Base-by-base conservation (phyloP, 2,888 invertebrate species). In the Fragum sueziense region DNA sequence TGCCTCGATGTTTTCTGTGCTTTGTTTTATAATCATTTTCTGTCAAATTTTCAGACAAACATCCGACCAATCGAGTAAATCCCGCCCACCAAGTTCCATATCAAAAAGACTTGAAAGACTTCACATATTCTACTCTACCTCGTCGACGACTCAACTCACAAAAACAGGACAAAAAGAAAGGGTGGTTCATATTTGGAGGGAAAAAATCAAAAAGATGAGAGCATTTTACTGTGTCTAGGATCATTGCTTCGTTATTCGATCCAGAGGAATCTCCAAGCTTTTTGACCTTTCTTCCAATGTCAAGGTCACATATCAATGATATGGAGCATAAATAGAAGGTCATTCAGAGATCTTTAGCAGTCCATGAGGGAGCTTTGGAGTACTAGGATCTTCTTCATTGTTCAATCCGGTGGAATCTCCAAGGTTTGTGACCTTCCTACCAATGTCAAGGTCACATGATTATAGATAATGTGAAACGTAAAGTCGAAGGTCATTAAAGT, bases 151-250 rank as follows among this genome's bases (percentile, higher is more conserved):
- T 72, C 27, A 59, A 74, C 51, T 65, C 75, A 65, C 83, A 86
- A 33, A 84, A 85, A 67, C 82, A 70, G 27, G 85, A 87, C 71
- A 85, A 84, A 69, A 85, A 85, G 62, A 82, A 84, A 29, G 85
- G 87, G 82, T 86, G 78, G 27, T 77, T 73, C 47, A 84, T 87
- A 70, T 85, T 85, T 20, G 76, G 80, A 29, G 85, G 86, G 37
- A 86, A 87, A 67, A 86, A 83, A 69, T 81, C 84, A 1, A 86
- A 86, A 67, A 82, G 85, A 83, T 84, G 84, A 84, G 27, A 37
- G 25, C 9, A 25, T 25, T 1, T 9, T 2, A 41, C 34, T 1
- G 1, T 54, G 11, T 20, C 54, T 54, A 20, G 22, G n/a, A 25
- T 20, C 1, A 25, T 22, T 2, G 22, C n/a, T 11, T 2, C 25